Conservation (phyloP, 2,888 invertebrate genomes). For the Oasisia sp. region DNA sequence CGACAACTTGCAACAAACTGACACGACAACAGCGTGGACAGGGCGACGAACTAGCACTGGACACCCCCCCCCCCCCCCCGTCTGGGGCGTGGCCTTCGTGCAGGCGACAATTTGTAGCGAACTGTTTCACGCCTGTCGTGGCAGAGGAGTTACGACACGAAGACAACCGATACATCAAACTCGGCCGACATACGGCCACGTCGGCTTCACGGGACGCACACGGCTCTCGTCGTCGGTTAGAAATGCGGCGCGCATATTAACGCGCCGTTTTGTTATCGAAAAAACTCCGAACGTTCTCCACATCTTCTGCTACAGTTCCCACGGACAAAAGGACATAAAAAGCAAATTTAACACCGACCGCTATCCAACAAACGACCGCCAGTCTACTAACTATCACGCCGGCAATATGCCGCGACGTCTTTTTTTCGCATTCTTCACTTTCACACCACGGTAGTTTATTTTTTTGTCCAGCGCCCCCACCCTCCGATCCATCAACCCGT, state of each 20-base stretch:
- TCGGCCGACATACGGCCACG: neutral
- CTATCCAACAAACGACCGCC: neutral
- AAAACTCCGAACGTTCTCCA: neutral
- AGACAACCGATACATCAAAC: neutral
- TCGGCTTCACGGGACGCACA: neutral
- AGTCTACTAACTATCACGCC: neutral
- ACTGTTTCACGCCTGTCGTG: neutral
- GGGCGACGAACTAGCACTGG: too few relatives aligned
- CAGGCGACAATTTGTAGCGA: neutral
- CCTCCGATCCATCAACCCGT: neutral
- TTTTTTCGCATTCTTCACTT: neutral
- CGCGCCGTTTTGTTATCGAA: neutral
- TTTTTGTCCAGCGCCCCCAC: neutral
- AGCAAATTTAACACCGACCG: neutral
- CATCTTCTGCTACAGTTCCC: neutral
- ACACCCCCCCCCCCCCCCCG: too few relatives aligned
- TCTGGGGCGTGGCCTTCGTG: neutral
- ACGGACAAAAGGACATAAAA: neutral
- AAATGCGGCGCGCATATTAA: neutral
- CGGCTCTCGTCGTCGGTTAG: neutral
- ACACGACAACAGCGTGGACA: neutral
- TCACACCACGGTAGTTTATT: neutral
- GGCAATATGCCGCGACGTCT: neutral
- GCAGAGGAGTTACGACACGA: neutral
- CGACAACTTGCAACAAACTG: neutral